phyloP scores from a whole-genome alignment of 2,888 invertebrate genomes.

The Lordiphosa fenestrarum region DNA sequence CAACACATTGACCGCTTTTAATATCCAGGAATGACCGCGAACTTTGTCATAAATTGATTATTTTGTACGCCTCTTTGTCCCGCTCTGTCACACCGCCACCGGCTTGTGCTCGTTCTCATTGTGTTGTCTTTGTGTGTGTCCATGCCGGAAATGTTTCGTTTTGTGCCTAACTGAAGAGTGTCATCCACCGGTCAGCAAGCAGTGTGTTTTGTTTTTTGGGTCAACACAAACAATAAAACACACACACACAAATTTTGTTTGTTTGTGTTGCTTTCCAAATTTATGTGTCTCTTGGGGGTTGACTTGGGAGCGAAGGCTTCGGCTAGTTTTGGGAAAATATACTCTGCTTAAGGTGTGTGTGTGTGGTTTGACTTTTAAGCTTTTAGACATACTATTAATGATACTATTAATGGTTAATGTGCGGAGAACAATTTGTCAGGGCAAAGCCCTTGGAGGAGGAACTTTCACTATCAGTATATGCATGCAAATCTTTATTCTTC shows the following conservation, averaged over 20 bases:
- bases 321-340: too few species aligned
- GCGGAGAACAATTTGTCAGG: too few species aligned
- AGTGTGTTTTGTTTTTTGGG: constrained; percentile 15
- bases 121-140: constrained; percentile 35
- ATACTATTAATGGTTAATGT: too few species aligned
- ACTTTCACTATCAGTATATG: too few species aligned
- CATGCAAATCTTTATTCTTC: too few species aligned
- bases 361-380: too few species aligned
- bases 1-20: constrained; percentile 18
- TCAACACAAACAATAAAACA: constrained; percentile 15
- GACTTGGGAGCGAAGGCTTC: neutral
- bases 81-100: neutral
- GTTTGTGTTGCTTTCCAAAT: constrained; percentile 5
- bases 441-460: too few species aligned
- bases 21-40: constrained; percentile 13
- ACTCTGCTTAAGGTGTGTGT: too few species aligned
- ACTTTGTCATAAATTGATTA: constrained; percentile 36
- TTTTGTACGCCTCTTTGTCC: constrained; percentile 17
- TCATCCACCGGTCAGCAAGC: constrained; percentile 2
- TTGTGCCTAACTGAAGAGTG: constrained; percentile 10
- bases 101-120: constrained; percentile 4
- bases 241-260: constrained; percentile 5
- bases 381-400: too few species aligned
- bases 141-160: constrained; percentile 57
- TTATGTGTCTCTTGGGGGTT: constrained; percentile 16